phyloP scores from a whole-genome alignment of 2,888 invertebrate species.

The Apamea sordens region DNA sequence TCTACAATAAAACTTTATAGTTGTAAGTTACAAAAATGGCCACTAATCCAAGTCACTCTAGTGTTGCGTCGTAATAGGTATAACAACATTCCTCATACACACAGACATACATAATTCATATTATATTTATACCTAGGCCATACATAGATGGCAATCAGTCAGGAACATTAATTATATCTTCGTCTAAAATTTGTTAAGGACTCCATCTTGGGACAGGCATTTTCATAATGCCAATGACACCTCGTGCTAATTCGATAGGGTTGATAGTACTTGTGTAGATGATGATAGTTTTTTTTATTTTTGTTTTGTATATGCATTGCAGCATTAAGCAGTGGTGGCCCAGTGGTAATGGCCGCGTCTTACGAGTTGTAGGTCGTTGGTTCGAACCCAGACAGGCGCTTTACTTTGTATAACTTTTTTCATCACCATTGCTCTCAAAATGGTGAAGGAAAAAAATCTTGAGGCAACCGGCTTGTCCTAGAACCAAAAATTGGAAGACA shows the following conservation, averaged over 20 bases:
- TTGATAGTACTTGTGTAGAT: background rate
- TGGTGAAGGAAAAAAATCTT: background rate
- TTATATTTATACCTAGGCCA: conserved; percentile 54
- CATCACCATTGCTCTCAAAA: too few species aligned
- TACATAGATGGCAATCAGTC: conserved; percentile 63
- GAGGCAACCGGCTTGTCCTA: background rate
- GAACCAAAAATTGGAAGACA: too few species aligned
- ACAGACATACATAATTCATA: conserved; percentile 57
- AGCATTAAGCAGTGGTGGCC: too few species aligned
- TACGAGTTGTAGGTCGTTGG: too few species aligned
- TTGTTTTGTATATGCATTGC: background rate
- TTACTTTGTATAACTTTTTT: too few species aligned
- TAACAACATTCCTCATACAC: conserved; percentile 34
- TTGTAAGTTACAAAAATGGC: background rate
- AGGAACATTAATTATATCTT: conserved; percentile 59
- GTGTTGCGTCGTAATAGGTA: conserved; percentile 15
- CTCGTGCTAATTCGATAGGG: conserved; percentile 39
- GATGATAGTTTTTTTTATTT: background rate
- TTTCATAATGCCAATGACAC: conserved; percentile 76
- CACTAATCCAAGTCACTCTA: background rate
- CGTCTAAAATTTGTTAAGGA: conserved; percentile 57
- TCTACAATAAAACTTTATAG: background rate
- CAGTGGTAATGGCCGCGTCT: too few species aligned
- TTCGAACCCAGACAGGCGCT: too few species aligned
- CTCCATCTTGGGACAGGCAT: conserved; percentile 72